These are phyloP conservation scores for Jordanella pulchra DNA, from an alignment of 2,797 vertebrate genomes.

Conservation along the genomic window DNA sequence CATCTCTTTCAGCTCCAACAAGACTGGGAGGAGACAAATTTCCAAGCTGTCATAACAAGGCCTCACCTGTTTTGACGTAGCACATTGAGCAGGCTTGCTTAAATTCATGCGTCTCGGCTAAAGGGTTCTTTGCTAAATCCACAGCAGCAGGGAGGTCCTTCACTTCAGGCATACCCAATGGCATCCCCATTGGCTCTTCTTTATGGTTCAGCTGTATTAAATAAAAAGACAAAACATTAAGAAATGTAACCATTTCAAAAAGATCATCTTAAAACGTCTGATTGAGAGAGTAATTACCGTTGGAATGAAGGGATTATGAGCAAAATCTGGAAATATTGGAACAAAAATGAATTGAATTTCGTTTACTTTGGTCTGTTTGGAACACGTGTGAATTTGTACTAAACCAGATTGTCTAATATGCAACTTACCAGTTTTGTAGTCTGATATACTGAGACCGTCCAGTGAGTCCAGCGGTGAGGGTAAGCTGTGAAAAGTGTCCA, in stretches of 20 bases:
- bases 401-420: neutral
- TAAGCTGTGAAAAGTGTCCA: slow-evolving; percentile 81
- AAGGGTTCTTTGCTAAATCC: slow-evolving; percentile 86
- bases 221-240: slow-evolving; percentile 10
- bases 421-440: slow-evolving; percentile 87
- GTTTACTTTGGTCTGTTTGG: neutral
- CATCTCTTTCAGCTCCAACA: neutral
- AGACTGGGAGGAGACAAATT: neutral
- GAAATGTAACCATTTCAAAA: neutral
- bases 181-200: slow-evolving; percentile 84
- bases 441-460: slow-evolving; percentile 85
- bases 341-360: neutral
- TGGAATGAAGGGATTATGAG: slow-evolving; percentile 61
- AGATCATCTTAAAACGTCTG: neutral
- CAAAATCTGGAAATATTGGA: slow-evolving; percentile 55
- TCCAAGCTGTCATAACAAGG: neutral
- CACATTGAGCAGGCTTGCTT: slow-evolving; percentile 91
- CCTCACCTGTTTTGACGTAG: slow-evolving; percentile 90
- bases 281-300: slow-evolving; percentile 54
- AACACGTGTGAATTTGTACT: neutral
- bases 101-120: slow-evolving; percentile 93
- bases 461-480: slow-evolving; percentile 81
- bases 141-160: slow-evolving; percentile 71
- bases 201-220: slow-evolving; percentile 83
- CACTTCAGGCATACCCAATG: slow-evolving; percentile 82